phyloP scores from a whole-genome alignment of 2,113 vertebrate genomes.

The Mus spicilegus region DNA sequence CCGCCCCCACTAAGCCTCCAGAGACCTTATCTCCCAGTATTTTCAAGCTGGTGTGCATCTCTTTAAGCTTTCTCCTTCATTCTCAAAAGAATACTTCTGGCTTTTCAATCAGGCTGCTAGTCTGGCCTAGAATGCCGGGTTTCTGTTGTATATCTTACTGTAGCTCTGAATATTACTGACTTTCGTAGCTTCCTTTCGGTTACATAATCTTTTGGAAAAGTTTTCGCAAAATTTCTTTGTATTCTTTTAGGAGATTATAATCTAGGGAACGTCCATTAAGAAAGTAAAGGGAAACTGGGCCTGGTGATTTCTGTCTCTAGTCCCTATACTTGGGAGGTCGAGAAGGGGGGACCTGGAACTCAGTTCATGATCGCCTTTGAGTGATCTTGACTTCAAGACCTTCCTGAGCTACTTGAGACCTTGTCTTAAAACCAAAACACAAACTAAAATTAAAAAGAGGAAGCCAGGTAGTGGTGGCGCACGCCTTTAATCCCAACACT shows the following conservation, averaged over 20 bases:
- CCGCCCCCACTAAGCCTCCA: not conserved
- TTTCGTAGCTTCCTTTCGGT: constrained; percentile 20
- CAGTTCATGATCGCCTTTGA: not conserved
- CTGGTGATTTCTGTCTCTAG: not conserved
- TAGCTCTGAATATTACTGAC: not conserved
- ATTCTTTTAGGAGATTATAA: constrained; percentile 37
- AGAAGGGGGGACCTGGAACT: not conserved
- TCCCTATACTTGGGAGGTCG: not conserved
- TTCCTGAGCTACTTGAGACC: not conserved
- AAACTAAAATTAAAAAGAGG: not conserved
- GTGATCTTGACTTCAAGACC: not conserved
- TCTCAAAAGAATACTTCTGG: not conserved
- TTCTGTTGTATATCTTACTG: not conserved
- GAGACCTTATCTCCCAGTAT: constrained; percentile 44
- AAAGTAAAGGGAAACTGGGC: not conserved
- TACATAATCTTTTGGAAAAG: constrained; percentile 1
- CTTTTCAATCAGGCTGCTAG: not conserved
- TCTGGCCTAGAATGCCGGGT: not conserved
- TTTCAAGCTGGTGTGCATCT: constrained; percentile 19
- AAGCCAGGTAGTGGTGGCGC: not conserved
- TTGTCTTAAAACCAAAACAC: not conserved
- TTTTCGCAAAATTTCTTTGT: not conserved
- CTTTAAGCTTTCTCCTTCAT: not conserved
- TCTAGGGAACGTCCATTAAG: constrained; percentile 15
- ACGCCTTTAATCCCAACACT: no score